These are phyloP conservation scores for Characodon lateralis DNA, from an alignment of 2,797 vertebrate species.

Conservation along the genomic window DNA sequence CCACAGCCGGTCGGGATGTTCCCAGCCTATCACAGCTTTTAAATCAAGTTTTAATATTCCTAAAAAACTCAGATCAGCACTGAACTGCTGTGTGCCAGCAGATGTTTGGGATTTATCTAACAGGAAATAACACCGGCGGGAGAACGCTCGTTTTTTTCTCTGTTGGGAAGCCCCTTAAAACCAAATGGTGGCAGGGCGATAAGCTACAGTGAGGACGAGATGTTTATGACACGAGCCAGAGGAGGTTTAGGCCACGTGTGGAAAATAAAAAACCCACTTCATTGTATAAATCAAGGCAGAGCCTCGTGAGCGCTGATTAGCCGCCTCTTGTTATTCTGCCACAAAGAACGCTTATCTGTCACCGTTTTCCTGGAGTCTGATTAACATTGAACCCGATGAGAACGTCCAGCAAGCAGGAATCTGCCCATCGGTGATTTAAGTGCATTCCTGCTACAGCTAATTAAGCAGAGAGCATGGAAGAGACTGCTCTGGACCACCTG, in stretches of 20 bases:
- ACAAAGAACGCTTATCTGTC: constrained; percentile 2
- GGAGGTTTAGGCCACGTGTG: constrained; percentile 5
- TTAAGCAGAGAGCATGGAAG: constrained; percentile 39
- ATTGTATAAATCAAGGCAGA: constrained; percentile 37
- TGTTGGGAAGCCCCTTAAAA: constrained; percentile 17
- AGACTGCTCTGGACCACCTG: constrained; percentile 23
- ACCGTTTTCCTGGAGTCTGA: background rate
- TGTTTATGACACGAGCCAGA: constrained; percentile 2
- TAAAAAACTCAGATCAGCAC: background rate
- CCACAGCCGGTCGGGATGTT: background rate
- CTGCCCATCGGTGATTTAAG: constrained; percentile 39
- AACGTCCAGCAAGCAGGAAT: constrained; percentile 1
- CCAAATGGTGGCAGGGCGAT: background rate
- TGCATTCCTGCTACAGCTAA: constrained; percentile 32
- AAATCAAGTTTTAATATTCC: background rate
- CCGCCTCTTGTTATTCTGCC: constrained; percentile 28
- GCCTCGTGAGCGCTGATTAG: constrained; percentile 30
- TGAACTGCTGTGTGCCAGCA: background rate
- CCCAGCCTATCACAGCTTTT: background rate
- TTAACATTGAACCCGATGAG: constrained; percentile 18
- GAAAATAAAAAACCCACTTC: background rate
- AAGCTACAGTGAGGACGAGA: background rate
- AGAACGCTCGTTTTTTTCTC: background rate
- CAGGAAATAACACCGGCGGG: background rate
- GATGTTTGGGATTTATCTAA: constrained; percentile 9